phyloP scores from a whole-genome alignment of 2,888 invertebrate genomes.

The Tinea semifulvella region DNA sequence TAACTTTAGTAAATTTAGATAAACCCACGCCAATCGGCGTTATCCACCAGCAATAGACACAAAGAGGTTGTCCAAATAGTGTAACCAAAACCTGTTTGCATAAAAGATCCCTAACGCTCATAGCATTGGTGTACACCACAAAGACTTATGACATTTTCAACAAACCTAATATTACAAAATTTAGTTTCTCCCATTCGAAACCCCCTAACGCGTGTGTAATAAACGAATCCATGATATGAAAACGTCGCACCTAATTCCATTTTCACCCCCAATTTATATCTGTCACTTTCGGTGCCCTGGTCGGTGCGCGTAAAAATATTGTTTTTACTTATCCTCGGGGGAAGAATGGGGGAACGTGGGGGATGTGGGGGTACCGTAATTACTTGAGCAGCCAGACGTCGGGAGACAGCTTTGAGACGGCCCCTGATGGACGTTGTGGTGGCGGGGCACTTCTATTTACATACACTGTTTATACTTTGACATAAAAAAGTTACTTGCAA shows the following conservation, averaged over 20 bases:
- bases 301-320: conserved; percentile 60
- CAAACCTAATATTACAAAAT: background rate
- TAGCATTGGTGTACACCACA: background rate
- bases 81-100: no score
- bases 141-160: background rate
- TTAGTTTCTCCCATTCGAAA: no score
- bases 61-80: no score
- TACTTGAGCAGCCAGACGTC: conserved; percentile 56
- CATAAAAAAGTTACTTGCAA: no score
- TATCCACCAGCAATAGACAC: no score
- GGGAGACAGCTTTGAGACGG: conserved; percentile 15
- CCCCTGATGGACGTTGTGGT: background rate
- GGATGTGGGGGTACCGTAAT: conserved; percentile 44
- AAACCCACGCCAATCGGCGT: no score
- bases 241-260: conserved; percentile 48
- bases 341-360: conserved; percentile 28
- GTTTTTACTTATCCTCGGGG: conserved; percentile 60
- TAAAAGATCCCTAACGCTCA: no score
- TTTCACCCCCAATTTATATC: conserved; percentile 58
- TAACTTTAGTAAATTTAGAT: no score
- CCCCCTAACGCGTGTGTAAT: background rate
- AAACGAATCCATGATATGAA: conserved; percentile 2
- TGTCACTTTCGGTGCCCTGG: conserved; percentile 57
- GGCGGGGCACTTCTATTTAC: background rate
- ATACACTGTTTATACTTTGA: no score